phyloP scores from a whole-genome alignment of 2,888 invertebrate genomes.

The Deilephila elpenor region DNA sequence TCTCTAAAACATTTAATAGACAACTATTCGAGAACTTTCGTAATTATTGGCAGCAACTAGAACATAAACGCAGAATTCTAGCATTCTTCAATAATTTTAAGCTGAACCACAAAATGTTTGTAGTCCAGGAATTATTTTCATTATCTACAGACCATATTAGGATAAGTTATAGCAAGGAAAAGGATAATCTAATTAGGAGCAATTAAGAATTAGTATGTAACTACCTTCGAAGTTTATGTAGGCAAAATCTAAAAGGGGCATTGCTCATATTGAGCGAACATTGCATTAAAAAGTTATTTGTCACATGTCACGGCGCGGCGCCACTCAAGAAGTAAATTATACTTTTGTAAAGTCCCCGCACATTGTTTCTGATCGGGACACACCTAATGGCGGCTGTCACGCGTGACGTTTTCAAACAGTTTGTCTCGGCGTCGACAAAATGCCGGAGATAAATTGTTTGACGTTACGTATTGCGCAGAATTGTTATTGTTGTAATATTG shows the following conservation, averaged over 20 bases:
- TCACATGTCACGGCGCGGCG: not conserved
- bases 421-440: constrained; percentile 21
- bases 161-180: no score
- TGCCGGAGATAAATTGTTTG: constrained; percentile 14
- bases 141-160: no score
- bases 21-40: not conserved
- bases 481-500: not conserved
- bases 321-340: constrained; percentile 11
- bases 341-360: not conserved
- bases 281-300: not conserved
- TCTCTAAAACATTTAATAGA: not conserved
- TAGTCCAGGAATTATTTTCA: no score
- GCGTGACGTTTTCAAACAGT: not conserved
- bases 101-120: no score
- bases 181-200: no score
- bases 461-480: not conserved
- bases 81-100: no score
- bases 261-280: no score
- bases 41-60: not conserved
- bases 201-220: no score
- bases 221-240: no score
- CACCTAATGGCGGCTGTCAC: constrained; percentile 20
- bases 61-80: not conserved
- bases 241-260: no score
- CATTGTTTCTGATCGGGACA: constrained; percentile 13